Evolutionary conservation across 2,113 vertebrate species (phyloP), one percentile per base, ranked within the genome.

Genomic region (Salvelinus sp.): DNA sequence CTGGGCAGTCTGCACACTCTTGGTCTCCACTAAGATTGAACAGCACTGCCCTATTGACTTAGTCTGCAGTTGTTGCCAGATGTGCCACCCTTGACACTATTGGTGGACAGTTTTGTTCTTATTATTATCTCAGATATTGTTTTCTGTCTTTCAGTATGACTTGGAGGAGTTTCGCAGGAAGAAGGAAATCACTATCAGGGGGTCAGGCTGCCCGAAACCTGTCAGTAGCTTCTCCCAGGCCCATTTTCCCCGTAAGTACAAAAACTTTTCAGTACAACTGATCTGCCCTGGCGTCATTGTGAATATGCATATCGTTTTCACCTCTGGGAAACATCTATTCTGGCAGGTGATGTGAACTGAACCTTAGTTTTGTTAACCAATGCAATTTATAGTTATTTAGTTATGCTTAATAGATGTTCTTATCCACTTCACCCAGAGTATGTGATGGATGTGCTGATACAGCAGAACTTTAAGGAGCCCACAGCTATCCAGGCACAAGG

Each of bases 401-500:
- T 57, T 27, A 44, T 57, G 48, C 68, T 70, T 70, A 57, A 1
- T 14, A 22, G 13, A 62, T 62, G 30, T 70, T 48, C 6, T 20
- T 38, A 47, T 70, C 3, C 14, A 18, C 28, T 22, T 47, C 20
- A 22, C 38, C 16, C 75, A 97, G 96, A 97, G 50, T 96, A 98
- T 68, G 97, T 98, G 13, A 94, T 98, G 91, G 96, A 98, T 83
- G 95, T 96, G 58, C 88, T 98, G 86, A 89, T 95, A 83, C 95
- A 96, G 86, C 96, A 97, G 84, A 96, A 96, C 83, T 98, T 98
- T 80, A 96, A 95, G 78, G 97, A 98, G 86, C 97, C 97, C 69
- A 98, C 96, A 69, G 95, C 97, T 1, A 98, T 98, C 86, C 97
- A 98, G 88, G 95, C 96, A 72, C 97, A 98, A 84, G 97, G 97